Base-by-base conservation (phyloP, 2,113 vertebrate genomes). In the Cebidichthys violaceus region DNA sequence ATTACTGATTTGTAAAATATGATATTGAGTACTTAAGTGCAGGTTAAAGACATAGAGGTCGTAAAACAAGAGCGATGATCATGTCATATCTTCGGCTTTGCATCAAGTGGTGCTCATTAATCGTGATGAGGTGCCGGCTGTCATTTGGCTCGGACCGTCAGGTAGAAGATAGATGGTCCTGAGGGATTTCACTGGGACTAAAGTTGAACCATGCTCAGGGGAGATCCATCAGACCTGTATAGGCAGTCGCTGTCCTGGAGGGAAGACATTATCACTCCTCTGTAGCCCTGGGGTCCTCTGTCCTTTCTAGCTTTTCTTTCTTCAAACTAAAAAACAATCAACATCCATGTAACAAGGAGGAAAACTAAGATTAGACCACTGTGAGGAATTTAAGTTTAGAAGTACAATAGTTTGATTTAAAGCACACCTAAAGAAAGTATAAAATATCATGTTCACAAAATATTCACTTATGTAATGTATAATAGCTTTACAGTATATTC, bases 71-170 rank as follows among this genome's bases (percentile, higher is more conserved):
- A 92, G 79, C 0, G 67, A 89, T 87, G 73, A 87, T 88, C 7
- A 22, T 81, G 82, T 86, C 73, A 83, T 91, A 57, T 79, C 65
- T 61, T 69, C 55, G 65, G 73, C 70, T 85, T 85, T 85, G 68
- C 75, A 37, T 86, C 72, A 85, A 91, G 87, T 66, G 75, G 68
- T 65, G 73, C 68, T 89, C 84, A 89, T 93, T 87, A 88, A 92
- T 91, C 8, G 74, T 39, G 72, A 86, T 88, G 75, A 75, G 68
- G 45, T 81, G 71, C 74, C 27, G 17, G 75, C 45, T 72, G 22
- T 88, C 86, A 83, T 91, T 90, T 85, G 70, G 83, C 82, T 80
- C 79, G 66, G 75, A 80, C 80, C 67, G 35, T 90, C 88, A 87
- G 78, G n/a, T 55, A 70, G 65, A 88, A 91, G 90, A 93, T 77